A percentile compares a stretch with the other conserved stretches of the same genome.
Evolutionary conservation across 2,888 invertebrate genomes (phyloP).

Genomic region (Abrostola triplasia): DNA sequence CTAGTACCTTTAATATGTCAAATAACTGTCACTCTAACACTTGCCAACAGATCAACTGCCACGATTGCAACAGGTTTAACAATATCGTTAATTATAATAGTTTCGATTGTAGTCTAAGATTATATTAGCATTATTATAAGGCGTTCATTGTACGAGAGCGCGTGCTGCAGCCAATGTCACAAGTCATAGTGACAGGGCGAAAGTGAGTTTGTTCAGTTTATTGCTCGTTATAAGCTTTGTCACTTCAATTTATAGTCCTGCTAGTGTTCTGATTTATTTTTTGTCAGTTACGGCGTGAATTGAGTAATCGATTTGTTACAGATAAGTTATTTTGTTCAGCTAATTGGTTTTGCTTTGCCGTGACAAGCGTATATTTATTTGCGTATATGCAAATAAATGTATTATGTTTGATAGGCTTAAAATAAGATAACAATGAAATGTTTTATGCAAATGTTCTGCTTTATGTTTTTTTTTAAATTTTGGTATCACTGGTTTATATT

Average conservation of each 20-base stretch:
- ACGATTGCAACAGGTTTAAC: slow-evolving; percentile 15
- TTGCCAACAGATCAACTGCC: slow-evolving; percentile 10
- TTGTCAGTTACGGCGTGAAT: slow-evolving; percentile 22
- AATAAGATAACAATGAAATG: not conserved
- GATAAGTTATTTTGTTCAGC: slow-evolving; percentile 14
- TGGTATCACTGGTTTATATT: not conserved
- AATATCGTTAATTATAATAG: slow-evolving; percentile 28
- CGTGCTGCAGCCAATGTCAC: slow-evolving; percentile 50
- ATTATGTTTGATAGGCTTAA: not conserved
- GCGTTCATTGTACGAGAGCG: slow-evolving; percentile 18
- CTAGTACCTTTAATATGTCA: not conserved
- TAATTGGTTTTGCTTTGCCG: slow-evolving; percentile 26
- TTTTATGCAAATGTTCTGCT: no score
- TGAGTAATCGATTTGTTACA: slow-evolving; percentile 29
- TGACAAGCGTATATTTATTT: slow-evolving; percentile 5
- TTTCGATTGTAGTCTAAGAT: slow-evolving; percentile 26
- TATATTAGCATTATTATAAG: slow-evolving; percentile 16
- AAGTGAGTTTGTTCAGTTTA: slow-evolving; percentile 46
- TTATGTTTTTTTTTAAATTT: not conserved
- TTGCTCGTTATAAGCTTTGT: slow-evolving; percentile 38
- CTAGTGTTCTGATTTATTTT: slow-evolving; percentile 35
- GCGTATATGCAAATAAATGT: slow-evolving; percentile 3
- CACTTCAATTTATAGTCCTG: slow-evolving; percentile 37
- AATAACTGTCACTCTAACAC: slow-evolving; percentile 17
- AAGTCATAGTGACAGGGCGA: slow-evolving; percentile 59